These are phyloP conservation scores for Theristicus caerulescens DNA, from an alignment of 2,113 vertebrate species.

Conservation along the genomic window DNA sequence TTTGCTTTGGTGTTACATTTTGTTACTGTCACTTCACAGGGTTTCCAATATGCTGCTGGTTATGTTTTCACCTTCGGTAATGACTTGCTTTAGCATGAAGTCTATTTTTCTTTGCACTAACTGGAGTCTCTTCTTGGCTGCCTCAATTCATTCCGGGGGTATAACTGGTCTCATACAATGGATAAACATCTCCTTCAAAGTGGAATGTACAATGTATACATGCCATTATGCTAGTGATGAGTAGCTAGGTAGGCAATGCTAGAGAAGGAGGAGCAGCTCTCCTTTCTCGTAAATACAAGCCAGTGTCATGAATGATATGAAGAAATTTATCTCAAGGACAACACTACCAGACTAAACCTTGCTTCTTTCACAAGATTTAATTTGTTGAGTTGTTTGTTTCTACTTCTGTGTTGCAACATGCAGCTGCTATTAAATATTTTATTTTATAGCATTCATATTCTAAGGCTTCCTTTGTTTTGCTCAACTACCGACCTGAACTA, in stretches of 20 bases:
- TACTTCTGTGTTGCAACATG: not conserved
- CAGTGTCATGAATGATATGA: not conserved
- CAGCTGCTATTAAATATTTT: not conserved
- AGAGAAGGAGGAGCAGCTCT: not conserved
- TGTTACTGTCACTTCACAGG: not conserved
- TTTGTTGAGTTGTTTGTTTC: not conserved
- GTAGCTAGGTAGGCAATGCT: not conserved
- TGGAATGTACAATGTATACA: not conserved
- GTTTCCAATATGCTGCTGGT: not conserved
- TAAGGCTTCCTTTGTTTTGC: not conserved
- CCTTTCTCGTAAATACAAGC: not conserved
- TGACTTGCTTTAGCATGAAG: not conserved
- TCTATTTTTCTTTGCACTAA: not conserved
- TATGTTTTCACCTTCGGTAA: not conserved
- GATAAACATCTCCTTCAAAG: not conserved
- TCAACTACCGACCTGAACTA: not conserved
- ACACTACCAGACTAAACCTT: not conserved
- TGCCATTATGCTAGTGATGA: rapidly evolving
- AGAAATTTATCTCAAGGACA: not conserved
- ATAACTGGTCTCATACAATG: not conserved
- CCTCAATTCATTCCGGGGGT: not conserved
- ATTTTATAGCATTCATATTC: not conserved
- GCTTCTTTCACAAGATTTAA: not conserved
- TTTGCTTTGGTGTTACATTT: not conserved
- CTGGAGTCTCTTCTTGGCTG: not conserved